Conservation (phyloP, 2,797 vertebrate genomes). For the Esox masquinongy region DNA sequence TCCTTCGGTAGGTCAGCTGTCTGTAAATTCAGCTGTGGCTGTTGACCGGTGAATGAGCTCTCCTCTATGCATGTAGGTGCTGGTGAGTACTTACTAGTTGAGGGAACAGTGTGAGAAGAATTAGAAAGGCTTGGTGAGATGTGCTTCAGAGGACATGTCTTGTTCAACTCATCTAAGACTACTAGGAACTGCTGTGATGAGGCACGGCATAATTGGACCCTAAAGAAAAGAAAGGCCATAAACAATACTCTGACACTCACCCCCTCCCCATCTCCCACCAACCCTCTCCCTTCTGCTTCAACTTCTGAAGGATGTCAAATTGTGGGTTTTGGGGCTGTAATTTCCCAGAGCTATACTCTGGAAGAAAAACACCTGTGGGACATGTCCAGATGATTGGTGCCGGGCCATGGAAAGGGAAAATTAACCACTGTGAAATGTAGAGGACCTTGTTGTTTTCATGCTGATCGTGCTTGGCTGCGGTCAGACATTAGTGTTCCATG, state of each 20-base stretch:
- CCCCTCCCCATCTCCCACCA: not conserved
- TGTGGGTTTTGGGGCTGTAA: conserved; percentile 5
- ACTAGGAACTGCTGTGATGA: too few species aligned
- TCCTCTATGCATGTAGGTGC: too few species aligned
- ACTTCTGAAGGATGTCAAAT: not conserved
- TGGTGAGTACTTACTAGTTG: too few species aligned
- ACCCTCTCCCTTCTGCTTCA: not conserved
- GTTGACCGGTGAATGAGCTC: too few species aligned
- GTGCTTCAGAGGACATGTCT: too few species aligned
- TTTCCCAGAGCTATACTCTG: not conserved
- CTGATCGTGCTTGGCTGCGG: not conserved
- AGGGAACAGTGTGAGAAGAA: too few species aligned
- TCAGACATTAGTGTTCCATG: not conserved
- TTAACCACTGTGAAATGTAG: not conserved
- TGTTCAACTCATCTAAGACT: too few species aligned
- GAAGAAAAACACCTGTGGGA: not conserved
- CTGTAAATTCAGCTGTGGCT: too few species aligned
- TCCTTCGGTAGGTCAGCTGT: too few species aligned
- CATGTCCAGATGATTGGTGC: not conserved
- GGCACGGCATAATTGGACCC: too few species aligned
- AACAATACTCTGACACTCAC: not conserved
- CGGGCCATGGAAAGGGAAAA: not conserved
- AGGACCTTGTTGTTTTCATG: not conserved
- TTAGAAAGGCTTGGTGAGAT: too few species aligned
- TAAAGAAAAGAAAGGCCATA: too few species aligned